phyloP scores from a whole-genome alignment of 2,797 vertebrate species.

The Clamator glandarius region DNA sequence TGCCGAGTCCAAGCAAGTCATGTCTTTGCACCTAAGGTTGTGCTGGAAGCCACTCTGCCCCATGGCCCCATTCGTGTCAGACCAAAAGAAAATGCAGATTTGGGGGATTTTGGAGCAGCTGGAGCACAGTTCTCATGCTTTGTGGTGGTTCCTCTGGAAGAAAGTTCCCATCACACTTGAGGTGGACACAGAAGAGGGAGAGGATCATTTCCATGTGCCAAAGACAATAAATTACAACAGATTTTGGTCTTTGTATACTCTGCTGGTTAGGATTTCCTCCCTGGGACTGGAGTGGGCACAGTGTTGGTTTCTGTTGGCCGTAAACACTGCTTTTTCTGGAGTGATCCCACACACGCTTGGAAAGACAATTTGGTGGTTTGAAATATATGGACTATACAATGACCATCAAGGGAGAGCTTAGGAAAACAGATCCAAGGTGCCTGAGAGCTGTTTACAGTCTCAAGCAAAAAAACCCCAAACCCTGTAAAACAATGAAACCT shows the following conservation, averaged over 20 bases:
- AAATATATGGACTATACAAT: not conserved
- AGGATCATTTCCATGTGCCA: not conserved
- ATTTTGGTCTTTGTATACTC: not conserved
- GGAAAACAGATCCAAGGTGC: not conserved
- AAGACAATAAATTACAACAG: not conserved
- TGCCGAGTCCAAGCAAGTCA: no score
- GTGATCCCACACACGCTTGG: not conserved
- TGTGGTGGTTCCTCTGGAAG: rapidly evolving
- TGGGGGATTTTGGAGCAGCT: not conserved
- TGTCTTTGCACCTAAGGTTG: not conserved
- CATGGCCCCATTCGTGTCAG: rapidly evolving
- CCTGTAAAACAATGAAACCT: not conserved
- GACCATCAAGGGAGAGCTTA: not conserved
- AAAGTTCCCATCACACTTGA: not conserved
- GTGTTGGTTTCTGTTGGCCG: not conserved
- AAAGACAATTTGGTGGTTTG: not conserved
- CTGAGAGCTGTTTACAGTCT: not conserved
- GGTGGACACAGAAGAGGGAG: rapidly evolving
- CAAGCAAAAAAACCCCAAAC: not conserved
- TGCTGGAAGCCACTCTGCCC: not conserved
- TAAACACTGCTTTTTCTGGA: not conserved
- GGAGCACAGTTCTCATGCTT: not conserved
- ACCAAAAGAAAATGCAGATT: not conserved
- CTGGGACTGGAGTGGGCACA: not conserved
- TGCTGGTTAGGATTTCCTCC: not conserved